Conservation (phyloP, 2,113 vertebrate genomes). For the Diphyllodes magnificus region DNA sequence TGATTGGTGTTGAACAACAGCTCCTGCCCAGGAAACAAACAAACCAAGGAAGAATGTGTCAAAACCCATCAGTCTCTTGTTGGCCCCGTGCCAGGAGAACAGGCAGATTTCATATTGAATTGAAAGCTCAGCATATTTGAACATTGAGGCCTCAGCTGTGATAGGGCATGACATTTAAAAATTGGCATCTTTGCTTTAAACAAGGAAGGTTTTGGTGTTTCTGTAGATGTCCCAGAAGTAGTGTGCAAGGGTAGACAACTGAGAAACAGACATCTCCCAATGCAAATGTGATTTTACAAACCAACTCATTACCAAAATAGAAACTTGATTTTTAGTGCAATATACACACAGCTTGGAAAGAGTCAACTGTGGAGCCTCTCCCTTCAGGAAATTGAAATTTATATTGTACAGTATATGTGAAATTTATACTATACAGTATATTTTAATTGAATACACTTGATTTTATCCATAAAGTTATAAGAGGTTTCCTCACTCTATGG, state of each 20-base stretch:
- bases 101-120: neutral
- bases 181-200: neutral
- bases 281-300: neutral
- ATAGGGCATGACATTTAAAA: neutral
- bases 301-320: neutral
- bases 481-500: neutral
- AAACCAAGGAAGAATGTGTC: neutral
- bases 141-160: neutral
- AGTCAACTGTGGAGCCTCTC: neutral
- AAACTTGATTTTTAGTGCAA: neutral
- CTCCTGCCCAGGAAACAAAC: neutral
- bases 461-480: neutral
- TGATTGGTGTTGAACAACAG: neutral
- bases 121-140: neutral
- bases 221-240: neutral
- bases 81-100: neutral
- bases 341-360: neutral
- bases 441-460: neutral
- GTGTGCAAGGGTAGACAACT: neutral
- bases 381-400: neutral
- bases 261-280: neutral
- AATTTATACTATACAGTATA: neutral
- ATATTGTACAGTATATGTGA: neutral
- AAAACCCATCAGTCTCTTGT: neutral
- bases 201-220: neutral